A percentile compares a stretch with the other conserved stretches of the same genome.
Evolutionary conservation across 53 echinoderm and acorn worm species (phyloP).

Genomic region (Echinometra lucunter): DNA sequence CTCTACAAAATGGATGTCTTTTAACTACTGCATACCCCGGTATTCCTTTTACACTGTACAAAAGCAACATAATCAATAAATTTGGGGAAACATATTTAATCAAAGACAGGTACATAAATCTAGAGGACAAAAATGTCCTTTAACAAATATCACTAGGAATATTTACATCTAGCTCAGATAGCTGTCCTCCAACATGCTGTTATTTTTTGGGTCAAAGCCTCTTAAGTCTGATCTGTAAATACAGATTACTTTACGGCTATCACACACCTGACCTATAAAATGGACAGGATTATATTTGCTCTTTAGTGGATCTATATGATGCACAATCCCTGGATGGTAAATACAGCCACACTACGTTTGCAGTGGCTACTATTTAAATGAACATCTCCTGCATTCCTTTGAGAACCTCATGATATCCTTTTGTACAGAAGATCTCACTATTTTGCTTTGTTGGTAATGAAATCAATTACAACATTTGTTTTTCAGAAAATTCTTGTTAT

Average conservation of each 20-base stretch:
- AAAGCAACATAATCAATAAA: no score
- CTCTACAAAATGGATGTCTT: no score
- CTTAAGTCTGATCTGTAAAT: not conserved
- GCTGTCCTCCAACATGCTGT: not conserved
- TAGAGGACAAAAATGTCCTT: no score
- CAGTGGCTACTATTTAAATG: not conserved
- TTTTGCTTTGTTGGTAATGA: not conserved
- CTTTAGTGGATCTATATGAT: not conserved
- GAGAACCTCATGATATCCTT: not conserved
- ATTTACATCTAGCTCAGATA: no score
- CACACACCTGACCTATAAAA: slow-evolving; percentile 14
- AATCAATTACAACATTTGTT: no score
- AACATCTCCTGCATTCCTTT: not conserved
- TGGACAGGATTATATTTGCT: not conserved
- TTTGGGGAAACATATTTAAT: no score
- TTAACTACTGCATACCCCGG: no score
- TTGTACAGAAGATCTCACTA: not conserved
- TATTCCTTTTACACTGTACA: no score
- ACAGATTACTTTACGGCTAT: not conserved
- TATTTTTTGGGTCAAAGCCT: not conserved
- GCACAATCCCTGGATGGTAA: not conserved
- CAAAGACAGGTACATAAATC: no score
- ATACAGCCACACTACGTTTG: not conserved
- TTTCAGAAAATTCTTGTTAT: no score
- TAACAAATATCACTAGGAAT: no score